Percentiles rank a stretch among this genome's conserved stretches.
Evolutionary conservation across 2,888 invertebrate species (phyloP).

Genomic region (Agrilus biguttatus): DNA sequence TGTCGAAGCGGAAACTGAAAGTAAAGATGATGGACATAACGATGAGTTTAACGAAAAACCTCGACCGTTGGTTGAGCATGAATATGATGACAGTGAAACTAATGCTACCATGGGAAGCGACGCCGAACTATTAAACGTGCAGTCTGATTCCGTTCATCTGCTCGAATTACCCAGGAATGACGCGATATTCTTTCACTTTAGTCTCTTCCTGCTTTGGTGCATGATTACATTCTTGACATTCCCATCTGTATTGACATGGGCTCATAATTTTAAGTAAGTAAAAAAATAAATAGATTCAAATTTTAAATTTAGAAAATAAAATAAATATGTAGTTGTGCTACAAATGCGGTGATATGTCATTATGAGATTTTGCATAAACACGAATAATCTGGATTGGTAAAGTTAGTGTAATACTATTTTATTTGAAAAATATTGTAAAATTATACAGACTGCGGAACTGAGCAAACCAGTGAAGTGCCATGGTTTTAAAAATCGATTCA

Average conservation of each 20-base stretch:
- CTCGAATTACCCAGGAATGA: constrained; percentile 12
- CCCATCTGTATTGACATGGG: constrained; percentile 66
- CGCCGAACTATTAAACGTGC: too few relatives aligned
- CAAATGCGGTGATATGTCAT: too few relatives aligned
- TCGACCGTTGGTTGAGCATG: constrained; percentile 14
- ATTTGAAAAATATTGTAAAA: neutral
- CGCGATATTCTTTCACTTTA: constrained; percentile 57
- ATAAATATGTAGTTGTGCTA: too few relatives aligned
- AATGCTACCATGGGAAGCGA: too few relatives aligned
- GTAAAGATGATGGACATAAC: neutral
- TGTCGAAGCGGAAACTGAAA: constrained; percentile 6
- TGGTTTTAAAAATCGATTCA: neutral
- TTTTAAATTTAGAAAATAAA: constrained; percentile 24
- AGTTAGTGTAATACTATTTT: neutral
- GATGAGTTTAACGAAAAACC: constrained; percentile 8
- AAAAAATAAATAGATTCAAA: constrained; percentile 2
- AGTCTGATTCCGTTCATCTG: too few relatives aligned
- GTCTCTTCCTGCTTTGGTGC: constrained; percentile 54
- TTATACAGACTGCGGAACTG: neutral
- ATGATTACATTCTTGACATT: constrained; percentile 50
- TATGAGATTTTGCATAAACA: too few relatives aligned
- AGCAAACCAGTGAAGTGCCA: neutral
- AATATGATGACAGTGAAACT: constrained; percentile 7
- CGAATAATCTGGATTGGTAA: too few relatives aligned
- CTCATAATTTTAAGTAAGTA: constrained; percentile 61